Percentiles rank a stretch among this genome's conserved stretches.
Evolutionary conservation across 2,888 invertebrate genomes (phyloP).

Genomic region (Scelioninae gen. 1): DNA sequence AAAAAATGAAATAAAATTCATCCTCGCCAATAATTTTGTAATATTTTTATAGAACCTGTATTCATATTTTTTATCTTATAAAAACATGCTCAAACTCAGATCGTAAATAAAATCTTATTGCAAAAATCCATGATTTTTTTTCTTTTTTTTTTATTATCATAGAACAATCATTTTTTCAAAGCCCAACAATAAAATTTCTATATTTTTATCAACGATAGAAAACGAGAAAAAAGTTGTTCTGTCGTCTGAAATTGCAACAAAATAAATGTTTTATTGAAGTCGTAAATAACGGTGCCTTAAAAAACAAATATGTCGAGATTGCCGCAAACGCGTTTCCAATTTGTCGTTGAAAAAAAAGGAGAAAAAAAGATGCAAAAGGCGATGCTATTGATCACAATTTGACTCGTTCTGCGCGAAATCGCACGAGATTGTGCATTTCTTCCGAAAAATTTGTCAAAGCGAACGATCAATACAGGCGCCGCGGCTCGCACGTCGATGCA

Average conservation of each 20-base stretch:
- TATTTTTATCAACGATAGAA: background rate
- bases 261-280: background rate
- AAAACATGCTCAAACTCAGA: no score
- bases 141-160: no score
- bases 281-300: conserved; percentile 32
- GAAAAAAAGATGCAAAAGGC: conserved; percentile 18
- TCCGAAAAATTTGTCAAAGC: conserved; percentile 59
- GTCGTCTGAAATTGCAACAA: background rate
- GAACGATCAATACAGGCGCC: conserved; percentile 46
- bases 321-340: conserved; percentile 35
- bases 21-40: no score
- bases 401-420: conserved; percentile 43
- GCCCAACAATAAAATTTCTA: background rate
- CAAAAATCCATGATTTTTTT: no score
- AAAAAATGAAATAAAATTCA: no score
- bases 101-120: no score
- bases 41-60: no score
- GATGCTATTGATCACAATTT: conserved; percentile 54
- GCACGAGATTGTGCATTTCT: conserved; percentile 55
- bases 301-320: conserved; percentile 24
- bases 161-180: no score
- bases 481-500: conserved; percentile 19
- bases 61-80: no score
- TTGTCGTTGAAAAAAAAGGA: conserved; percentile 2
- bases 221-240: background rate